These are phyloP conservation scores for Andricus grossulariae DNA, from an alignment of 1,140 invertebrate species.

Conservation along the genomic window DNA sequence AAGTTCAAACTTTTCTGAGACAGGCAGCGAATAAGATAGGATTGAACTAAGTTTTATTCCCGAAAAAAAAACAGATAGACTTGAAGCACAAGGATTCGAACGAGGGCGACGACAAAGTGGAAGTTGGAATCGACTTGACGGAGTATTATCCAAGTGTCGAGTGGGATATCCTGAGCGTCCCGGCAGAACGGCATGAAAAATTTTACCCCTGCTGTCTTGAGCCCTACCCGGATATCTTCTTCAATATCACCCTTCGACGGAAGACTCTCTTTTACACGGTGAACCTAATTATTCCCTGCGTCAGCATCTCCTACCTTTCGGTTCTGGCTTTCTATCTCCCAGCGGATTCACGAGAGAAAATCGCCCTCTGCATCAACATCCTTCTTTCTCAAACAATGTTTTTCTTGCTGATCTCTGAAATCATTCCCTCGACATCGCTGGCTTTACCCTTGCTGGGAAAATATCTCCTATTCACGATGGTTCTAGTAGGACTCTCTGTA, in stretches of 20 bases:
- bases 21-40: too few relatives aligned
- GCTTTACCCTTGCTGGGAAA: slow-evolving; percentile 97
- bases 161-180: slow-evolving; percentile 97
- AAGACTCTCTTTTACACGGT: slow-evolving; percentile 98
- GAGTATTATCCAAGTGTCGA: slow-evolving; percentile 98
- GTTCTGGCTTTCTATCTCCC: slow-evolving; percentile 98
- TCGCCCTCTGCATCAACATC: slow-evolving; percentile 98
- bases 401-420: slow-evolving; percentile 97
- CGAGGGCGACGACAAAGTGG: slow-evolving; percentile 86
- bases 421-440: slow-evolving; percentile 98
- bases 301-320: slow-evolving; percentile 93
- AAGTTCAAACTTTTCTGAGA: not conserved
- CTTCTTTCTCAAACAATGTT: slow-evolving; percentile 99
- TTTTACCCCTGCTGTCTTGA: slow-evolving; percentile 93
- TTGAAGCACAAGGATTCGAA: slow-evolving; percentile 92
- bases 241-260: slow-evolving; percentile 96
- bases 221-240: slow-evolving; percentile 96
- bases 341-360: slow-evolving; percentile 98
- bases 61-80: slow-evolving; percentile 83
- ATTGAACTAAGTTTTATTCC: not conserved
- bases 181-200: slow-evolving; percentile 91
- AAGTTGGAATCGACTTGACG: slow-evolving; percentile 92
- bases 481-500: slow-evolving; percentile 96
- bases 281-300: slow-evolving; percentile 95
- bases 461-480: slow-evolving; percentile 99